Base-by-base conservation (phyloP, 2,797 vertebrate genomes). In the Schizopygopsis pylzovi region DNA sequence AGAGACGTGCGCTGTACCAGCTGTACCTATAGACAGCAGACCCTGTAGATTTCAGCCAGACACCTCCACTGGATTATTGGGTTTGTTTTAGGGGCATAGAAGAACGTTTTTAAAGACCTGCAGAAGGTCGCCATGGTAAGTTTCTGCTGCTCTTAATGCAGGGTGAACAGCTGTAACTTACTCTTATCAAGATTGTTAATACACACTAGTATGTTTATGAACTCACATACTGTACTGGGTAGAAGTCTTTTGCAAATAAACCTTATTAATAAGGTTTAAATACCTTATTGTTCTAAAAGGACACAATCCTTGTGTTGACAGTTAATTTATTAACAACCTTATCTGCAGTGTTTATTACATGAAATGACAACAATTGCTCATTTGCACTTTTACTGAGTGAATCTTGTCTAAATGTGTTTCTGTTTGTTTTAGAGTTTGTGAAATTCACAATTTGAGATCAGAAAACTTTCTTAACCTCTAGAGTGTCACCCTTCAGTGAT, bases 381-480 rank as follows among this genome's bases (percentile, higher is more conserved):
- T 25, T 39, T 73, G 28, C 33, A 9, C 6, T 8, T 52, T 63
- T 47, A 49, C 11, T 6, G 47, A 5, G 13, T 10, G n/a, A 47
- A 47, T 39, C 13, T 25, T 49, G 12, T 52, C 16, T 78, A 0
- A 49, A 28, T 68, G 4, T 56, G 6, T 22, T 56, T 22, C 25
- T 82, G 33, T 43, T 71, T 71, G 28, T 73, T 59, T 39, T 56
- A 83, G 82, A 65, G 25, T 76, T 81, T 59, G n/a, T 82, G 47
- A 72, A 15, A 52, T 68, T 22, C 28, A n/a, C n/a, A 68, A 25
- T 15, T 4, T 59, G 54, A 73, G 6, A 22, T 52, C 22, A 52
- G n/a, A 82, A 73, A 56, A 15, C 1, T 5, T 56, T 15, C 37
- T 16, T 47, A 61, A 47, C 56, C 52, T 82, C 43, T 15, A 28